Evolutionary conservation across 2,797 vertebrate species (phyloP).

Genomic region (Anisognathus igniventris): DNA sequence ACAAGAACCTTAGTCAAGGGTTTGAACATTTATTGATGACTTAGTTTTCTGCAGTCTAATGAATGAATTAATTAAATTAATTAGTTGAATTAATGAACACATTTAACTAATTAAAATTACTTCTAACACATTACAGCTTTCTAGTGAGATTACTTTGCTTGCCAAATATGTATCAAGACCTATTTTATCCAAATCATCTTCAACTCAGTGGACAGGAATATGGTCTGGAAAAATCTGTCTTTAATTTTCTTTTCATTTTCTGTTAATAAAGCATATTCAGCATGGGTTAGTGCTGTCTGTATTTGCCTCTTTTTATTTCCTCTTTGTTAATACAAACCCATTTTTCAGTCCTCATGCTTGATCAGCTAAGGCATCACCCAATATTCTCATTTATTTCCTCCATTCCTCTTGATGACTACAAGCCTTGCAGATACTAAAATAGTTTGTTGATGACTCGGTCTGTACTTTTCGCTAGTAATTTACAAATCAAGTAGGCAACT

Average conservation of each 20-base stretch:
- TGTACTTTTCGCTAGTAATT: background rate
- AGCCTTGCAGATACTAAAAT: background rate
- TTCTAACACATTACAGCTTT: background rate
- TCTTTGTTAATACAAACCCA: background rate
- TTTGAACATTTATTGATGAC: background rate
- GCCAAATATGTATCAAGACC: background rate
- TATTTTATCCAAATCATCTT: background rate
- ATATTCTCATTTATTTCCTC: background rate
- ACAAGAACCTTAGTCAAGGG: background rate
- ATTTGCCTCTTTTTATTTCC: background rate
- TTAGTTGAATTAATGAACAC: background rate
- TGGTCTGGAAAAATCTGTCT: background rate
- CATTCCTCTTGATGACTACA: background rate
- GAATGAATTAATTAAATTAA: constrained; percentile 24
- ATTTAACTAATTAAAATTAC: constrained; percentile 7
- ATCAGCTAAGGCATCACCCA: background rate
- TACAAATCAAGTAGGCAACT: background rate
- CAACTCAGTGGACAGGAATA: background rate
- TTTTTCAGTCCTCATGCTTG: background rate
- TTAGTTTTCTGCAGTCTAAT: background rate
- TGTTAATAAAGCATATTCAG: background rate
- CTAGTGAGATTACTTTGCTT: background rate
- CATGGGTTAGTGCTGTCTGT: background rate
- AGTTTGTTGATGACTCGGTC: background rate
- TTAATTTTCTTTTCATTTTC: background rate